Percentiles rank a stretch among this genome's conserved stretches.
These are phyloP conservation scores for Actinostola sp. DNA, from an alignment of 92 coral and sea anemone genomes.

Conservation along the genomic window DNA sequence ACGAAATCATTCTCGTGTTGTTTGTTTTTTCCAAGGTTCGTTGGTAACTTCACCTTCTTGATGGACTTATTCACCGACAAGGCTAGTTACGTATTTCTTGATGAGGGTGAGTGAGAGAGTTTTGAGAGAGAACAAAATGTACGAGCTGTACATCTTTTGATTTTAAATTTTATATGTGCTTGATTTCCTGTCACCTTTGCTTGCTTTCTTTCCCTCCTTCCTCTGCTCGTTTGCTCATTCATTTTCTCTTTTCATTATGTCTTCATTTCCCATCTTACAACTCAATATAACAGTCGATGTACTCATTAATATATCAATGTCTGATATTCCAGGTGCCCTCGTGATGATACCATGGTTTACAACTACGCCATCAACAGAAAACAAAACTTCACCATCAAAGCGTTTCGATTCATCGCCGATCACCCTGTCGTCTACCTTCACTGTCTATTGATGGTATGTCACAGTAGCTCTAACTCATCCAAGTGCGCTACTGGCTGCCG, in stretches of 20 bases:
- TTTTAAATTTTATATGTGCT: neutral
- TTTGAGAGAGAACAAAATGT: neutral
- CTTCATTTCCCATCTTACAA: neutral
- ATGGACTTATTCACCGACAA: conserved; percentile 9
- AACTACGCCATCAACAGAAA: conserved; percentile 27
- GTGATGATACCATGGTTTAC: conserved; percentile 45
- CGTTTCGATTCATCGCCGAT: conserved; percentile 43
- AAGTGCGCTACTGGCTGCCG: conserved; percentile 48
- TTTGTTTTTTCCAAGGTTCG: conserved; percentile 8
- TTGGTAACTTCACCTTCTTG: conserved; percentile 25
- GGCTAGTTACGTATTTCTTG: conserved; percentile 18
- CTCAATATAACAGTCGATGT: neutral
- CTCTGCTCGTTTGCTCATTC: no score
- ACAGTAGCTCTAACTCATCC: conserved; percentile 23
- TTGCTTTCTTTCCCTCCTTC: no score
- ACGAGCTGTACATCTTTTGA: neutral
- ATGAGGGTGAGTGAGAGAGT: conserved; percentile 13
- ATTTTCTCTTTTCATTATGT: neutral
- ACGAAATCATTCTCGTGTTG: neutral
- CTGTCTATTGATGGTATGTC: conserved; percentile 47
- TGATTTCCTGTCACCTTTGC: neutral
- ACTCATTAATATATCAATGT: neutral
- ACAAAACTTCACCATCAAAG: conserved; percentile 39
- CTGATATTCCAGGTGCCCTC: conserved; percentile 25
- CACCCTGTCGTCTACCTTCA: conserved; percentile 41